Base-by-base conservation (phyloP, 2,113 vertebrate species). In the Cyprinodon variegatus region DNA sequence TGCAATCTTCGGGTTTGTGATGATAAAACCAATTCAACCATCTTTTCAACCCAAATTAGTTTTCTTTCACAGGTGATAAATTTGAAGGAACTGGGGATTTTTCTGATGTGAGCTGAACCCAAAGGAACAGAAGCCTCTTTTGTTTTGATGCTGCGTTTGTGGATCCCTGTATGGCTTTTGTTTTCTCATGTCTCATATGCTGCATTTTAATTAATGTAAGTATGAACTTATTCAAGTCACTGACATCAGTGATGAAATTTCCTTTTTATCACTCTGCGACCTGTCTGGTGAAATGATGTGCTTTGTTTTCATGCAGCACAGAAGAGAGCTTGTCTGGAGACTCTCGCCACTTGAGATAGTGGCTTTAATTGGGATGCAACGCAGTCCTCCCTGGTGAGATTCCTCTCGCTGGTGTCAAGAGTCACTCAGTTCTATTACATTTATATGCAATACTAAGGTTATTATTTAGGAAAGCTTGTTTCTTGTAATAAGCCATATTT, bases 31-130 rank as follows among this genome's bases (percentile, higher is more conserved):
- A 70, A 41, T 36, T 17, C 22, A 38, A 62, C 65, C 10, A 22
- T 68, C 13, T 48, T 65, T 76, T 68, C 64, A 61, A 13, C 48
- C 4, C 67, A 70, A 80, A 81, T 68, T 2, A 64, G 70, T 66
- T 77, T 82, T 73, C 65, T 65, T 68, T 63, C 11, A 43, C n/a
- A 36, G 20, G 50, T 43, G 15, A 43, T 50, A 67, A 5, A n/a
- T 12, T 6, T 3, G 17, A 43, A 41, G 61, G 20, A 5, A 39
- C 13, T 65, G 43, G 45, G 38, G 22, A 50, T 43, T 64, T 71
- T 36, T n/a, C 20, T 38, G 37, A 57, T 38, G n/a, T 38, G 50
- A n/a, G 36, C n/a, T 29, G 41, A 48, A 20, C 46, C 46, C 10
- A 36, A 13, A 66, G 8, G 40, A 37, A 3, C 2, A 63, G 40